A percentile compares a stretch with the other conserved stretches of the same genome.
These are phyloP conservation scores for Antheraea yamamai DNA, from an alignment of 2,888 invertebrate genomes.

Conservation along the genomic window DNA sequence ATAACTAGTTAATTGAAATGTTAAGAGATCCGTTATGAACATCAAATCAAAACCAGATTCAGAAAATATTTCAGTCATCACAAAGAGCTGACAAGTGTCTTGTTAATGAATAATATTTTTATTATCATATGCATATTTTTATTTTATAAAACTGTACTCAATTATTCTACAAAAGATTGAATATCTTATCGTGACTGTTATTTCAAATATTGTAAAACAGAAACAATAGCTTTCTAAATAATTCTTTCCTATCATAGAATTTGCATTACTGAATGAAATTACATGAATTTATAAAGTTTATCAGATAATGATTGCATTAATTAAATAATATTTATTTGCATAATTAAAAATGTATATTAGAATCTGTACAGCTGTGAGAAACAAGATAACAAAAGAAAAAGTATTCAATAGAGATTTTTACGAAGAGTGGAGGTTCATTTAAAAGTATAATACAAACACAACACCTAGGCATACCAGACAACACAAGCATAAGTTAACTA, in stretches of 20 bases:
- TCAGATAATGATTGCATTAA: neutral
- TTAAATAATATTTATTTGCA: neutral
- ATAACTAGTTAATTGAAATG: too few species aligned
- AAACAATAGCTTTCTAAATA: neutral
- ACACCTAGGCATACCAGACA: neutral
- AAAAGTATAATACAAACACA: neutral
- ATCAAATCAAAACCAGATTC: too few species aligned
- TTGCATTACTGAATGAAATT: neutral
- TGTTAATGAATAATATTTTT: too few species aligned
- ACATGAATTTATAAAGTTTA: neutral
- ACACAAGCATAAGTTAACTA: neutral
- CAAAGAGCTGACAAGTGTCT: too few species aligned
- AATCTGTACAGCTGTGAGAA: neutral
- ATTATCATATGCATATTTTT: neutral
- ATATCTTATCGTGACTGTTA: neutral
- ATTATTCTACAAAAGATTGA: neutral
- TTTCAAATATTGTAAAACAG: neutral
- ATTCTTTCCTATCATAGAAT: neutral
- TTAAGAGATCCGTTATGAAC: too few species aligned
- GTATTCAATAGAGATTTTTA: neutral
- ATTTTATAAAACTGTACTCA: neutral
- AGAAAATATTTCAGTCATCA: too few species aligned
- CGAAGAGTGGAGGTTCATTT: neutral
- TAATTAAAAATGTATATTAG: neutral
- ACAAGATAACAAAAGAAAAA: neutral